Conservation (phyloP, 2,888 invertebrate genomes). For the Hyposoter dolosus region DNA sequence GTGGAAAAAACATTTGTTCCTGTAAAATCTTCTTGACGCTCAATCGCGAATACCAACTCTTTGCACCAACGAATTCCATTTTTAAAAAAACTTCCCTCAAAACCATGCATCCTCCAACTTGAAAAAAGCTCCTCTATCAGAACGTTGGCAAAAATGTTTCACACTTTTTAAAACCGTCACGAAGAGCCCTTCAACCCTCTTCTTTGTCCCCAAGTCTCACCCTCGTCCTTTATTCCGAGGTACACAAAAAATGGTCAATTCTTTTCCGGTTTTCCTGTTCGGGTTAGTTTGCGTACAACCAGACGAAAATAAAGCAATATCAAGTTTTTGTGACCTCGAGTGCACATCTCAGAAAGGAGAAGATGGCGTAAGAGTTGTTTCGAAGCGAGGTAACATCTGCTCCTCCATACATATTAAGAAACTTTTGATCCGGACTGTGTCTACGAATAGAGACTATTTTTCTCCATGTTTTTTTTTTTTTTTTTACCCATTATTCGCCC, state of each 20-base stretch:
- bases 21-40: neutral
- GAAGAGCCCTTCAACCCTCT: conserved; percentile 16
- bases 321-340: neutral
- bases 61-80: neutral
- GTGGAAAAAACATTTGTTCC: conserved; percentile 62
- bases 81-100: neutral
- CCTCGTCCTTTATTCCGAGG: neutral
- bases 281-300: neutral
- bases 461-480: neutral
- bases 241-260: neutral
- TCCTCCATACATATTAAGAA: conserved; percentile 77
- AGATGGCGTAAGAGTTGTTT: neutral
- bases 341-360: neutral
- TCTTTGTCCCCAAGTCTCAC: neutral
- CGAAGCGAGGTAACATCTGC: conserved; percentile 74
- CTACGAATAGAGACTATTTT: conserved; percentile 34
- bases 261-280: neutral
- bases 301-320: conserved; percentile 21
- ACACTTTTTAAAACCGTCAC: conserved; percentile 43
- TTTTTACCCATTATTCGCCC: neutral
- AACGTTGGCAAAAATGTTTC: conserved; percentile 54
- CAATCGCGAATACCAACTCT: neutral
- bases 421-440: conserved; percentile 66
- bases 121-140: neutral
- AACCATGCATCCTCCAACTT: neutral